phyloP scores from a whole-genome alignment of 35 echinoderm and acorn worm species.

The Acanthaster planci region DNA sequence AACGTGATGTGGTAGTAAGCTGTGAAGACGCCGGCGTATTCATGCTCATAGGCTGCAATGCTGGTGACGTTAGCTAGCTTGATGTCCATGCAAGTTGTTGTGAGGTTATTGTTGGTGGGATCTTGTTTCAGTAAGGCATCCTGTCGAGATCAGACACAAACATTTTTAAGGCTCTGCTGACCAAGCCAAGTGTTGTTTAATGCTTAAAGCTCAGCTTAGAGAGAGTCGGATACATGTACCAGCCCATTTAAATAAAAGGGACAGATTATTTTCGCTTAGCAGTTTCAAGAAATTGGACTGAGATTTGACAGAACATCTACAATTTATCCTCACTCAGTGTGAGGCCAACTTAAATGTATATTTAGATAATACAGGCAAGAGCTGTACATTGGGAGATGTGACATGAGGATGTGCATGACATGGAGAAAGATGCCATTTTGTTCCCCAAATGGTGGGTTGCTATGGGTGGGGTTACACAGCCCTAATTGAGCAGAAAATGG shows the following conservation, averaged over 20 bases:
- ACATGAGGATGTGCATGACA: too few relatives aligned
- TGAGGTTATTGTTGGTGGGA: conserved; percentile 20
- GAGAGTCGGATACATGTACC: background rate
- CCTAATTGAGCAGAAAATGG: too few relatives aligned
- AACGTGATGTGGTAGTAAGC: conserved; percentile 58
- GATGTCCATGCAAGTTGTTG: conserved; percentile 61
- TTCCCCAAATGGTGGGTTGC: too few relatives aligned
- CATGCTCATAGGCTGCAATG: conserved; percentile 56
- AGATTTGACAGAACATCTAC: too few relatives aligned
- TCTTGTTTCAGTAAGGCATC: conserved; percentile 8
- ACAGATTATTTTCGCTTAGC: background rate
- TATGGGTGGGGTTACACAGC: too few relatives aligned
- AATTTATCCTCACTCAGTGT: too few relatives aligned
- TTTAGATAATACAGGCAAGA: too few relatives aligned
- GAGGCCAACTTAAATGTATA: too few relatives aligned
- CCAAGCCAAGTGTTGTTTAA: background rate
- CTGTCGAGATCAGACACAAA: conserved; percentile 5
- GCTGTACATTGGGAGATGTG: too few relatives aligned
- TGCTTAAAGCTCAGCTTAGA: background rate
- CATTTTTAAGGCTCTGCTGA: background rate
- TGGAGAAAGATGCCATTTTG: too few relatives aligned
- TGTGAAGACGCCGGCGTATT: conserved; percentile 41
- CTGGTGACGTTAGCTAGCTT: conserved; percentile 35
- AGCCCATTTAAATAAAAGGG: background rate
- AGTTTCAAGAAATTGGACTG: too few relatives aligned